Evolutionary conservation across 2,113 vertebrate species (phyloP), one percentile per base, ranked within the genome.

Genomic region (Sakesphorus luctuosus): DNA sequence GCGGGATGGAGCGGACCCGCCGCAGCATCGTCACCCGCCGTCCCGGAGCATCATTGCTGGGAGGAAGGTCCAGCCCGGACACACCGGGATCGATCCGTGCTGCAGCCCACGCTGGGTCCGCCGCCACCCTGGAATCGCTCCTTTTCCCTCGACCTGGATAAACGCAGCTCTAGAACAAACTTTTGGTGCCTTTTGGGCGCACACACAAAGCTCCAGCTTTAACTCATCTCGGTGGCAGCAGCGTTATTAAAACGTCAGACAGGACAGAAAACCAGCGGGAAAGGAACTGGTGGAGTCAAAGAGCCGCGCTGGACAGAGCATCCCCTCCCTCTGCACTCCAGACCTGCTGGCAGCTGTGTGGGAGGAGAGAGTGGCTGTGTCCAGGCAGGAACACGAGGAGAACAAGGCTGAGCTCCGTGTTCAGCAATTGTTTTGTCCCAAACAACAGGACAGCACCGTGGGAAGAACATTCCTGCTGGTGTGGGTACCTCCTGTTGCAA

Each of bases 141-240:
- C 11, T 21, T 14, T 16, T 8, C 28, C 56, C 19, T n/a, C n/a
- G 13, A 4, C 11, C 29, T 1, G 26, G 46, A 13, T 8, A 18
- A 47, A 53, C 59, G 16, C 43, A 3, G 26, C 5, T 36, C 26
- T 1, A 4, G 38, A 35, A 1, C 12, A 9, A 91, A 61, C 9
- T 14, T 19, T 2, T 5, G 16, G 9, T 19, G 6, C 49, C 19
- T 38, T 35, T 15, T 6, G n/a, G n/a, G n/a, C n/a, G 16, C 20
- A 1, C 2, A 1, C 40, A 0, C 1, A 28, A 36, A 62, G 31
- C 62, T 14, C 17, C 46, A 8, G 44, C 2, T 2, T 9, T 2
- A 4, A 36, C 77, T 79, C 67, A 3, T 18, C 40, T 4, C 44
- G 2, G 38, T 2, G 4, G 63, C 80, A 38, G 24, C 40, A 3